Percentiles rank a stretch among this genome's conserved stretches.
Evolutionary conservation across 23 tunicate species (phyloP).

Genomic region (Ciona savignyi): DNA sequence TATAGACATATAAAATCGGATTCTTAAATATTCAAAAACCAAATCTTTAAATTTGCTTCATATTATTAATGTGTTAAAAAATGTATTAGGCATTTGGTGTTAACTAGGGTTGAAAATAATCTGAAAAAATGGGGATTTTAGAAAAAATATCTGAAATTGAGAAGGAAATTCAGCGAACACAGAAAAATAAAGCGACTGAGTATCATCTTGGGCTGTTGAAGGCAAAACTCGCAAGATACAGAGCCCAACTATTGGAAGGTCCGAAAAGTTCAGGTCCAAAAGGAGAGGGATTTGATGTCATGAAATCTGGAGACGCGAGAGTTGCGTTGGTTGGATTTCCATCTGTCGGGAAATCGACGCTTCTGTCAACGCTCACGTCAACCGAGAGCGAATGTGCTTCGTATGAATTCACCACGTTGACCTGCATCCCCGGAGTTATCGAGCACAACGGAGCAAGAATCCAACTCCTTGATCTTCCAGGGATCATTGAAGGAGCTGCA

Average conservation of each 20-base stretch:
- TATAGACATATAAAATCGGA: no score
- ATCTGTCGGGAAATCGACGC: constrained; percentile 94
- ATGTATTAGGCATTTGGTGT: neutral
- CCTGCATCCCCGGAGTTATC: constrained; percentile 98
- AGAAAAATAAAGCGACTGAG: constrained; percentile 98
- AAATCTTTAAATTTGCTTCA: no score
- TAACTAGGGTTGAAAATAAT: neutral
- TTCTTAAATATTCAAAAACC: no score
- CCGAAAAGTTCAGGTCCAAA: constrained; percentile 72
- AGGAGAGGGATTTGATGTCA: constrained; percentile 99
- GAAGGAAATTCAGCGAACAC: constrained; percentile 84
- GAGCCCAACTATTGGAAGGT: constrained; percentile 91
- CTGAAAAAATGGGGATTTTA: constrained; percentile 82
- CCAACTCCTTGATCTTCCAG: constrained; percentile 97
- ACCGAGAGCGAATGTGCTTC: constrained; percentile 81
- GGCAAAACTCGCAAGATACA: constrained; percentile 93
- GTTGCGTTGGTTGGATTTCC: constrained; percentile 98
- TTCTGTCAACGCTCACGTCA: constrained; percentile 77
- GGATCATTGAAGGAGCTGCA: constrained; percentile 99
- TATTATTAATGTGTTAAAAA: neutral
- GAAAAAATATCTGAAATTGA: constrained; percentile 95
- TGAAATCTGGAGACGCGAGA: constrained; percentile 99
- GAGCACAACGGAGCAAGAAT: constrained; percentile 97
- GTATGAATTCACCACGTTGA: constrained; percentile 97
- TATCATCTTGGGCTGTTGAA: constrained; percentile 94